Evolutionary conservation across 2,113 vertebrate genomes (phyloP), one percentile per base, ranked within the genome.

Genomic region (Macroglossus sobrinus): DNA sequence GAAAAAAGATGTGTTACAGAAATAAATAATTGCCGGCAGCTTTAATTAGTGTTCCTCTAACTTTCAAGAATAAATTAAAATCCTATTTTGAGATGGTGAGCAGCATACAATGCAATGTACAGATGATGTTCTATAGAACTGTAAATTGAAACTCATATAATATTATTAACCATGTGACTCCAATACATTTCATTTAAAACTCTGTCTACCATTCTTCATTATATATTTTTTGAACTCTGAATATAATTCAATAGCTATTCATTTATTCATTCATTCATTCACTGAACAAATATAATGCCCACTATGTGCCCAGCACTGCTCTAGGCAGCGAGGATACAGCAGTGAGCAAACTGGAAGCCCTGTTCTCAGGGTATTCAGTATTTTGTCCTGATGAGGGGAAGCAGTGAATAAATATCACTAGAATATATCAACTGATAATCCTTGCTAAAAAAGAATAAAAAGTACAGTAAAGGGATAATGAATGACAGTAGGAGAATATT

Each of bases 41-140:
- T 93, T 92, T 78, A 71, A 74, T 53, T 78, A 38, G 24, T 30
- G 18, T 82, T 96, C 26, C 19, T 74, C 30, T 28, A 66, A 47
- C n/a, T 82, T 84, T 93, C 28, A 78, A 88, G 30, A 69, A 61
- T 66, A 87, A 87, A 81, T 68, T 74, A 61, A 91, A 84, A 80
- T 22, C 72, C 50, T 80, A 24, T 40, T 35, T 79, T 24, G 38
- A 53, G 7, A 1, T 59, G 4, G 35, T 59, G 76, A 80, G 35
- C 50, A 57, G 55, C 35, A 33, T 43, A 40, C 55, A 59, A 8
- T 61, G 24, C 53, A 16, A 40, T 40, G 22, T 57, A 35, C n/a
- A 59, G 76, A 59, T 40, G 76, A 57, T 40, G 53, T 57, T 8
- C 55, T 79, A 57, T 55, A 79, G 22, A 57, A 57, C 10, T 57